phyloP scores from a whole-genome alignment of 2,888 invertebrate genomes.

The Onchidella celtica region DNA sequence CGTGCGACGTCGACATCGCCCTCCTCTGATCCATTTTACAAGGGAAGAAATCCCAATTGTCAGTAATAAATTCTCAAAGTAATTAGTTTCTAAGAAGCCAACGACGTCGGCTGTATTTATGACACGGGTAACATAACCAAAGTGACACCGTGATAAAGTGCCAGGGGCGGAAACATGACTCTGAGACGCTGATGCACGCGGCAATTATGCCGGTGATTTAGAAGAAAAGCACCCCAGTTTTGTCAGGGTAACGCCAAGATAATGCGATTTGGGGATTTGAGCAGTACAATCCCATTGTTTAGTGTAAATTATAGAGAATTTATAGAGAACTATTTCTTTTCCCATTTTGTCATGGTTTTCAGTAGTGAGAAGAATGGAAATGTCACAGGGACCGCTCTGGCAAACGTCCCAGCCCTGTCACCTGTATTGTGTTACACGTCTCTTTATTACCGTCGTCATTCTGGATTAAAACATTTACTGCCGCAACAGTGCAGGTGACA shows the following conservation, averaged over 20 bases:
- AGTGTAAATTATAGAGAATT: background rate
- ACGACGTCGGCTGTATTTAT: slow-evolving; percentile 6
- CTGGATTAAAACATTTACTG: too few relatives aligned
- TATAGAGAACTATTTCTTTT: too few relatives aligned
- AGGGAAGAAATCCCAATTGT: background rate
- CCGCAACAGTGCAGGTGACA: too few relatives aligned
- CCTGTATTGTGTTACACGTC: too few relatives aligned
- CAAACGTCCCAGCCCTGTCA: too few relatives aligned
- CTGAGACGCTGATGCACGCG: background rate
- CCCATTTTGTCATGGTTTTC: too few relatives aligned
- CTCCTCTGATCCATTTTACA: too few relatives aligned
- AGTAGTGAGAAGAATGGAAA: too few relatives aligned
- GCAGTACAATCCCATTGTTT: background rate
- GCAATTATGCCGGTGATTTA: background rate
- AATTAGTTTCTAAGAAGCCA: background rate
- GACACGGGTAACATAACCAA: slow-evolving; percentile 16
- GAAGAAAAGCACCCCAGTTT: background rate
- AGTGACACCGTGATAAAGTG: background rate
- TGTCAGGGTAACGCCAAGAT: background rate
- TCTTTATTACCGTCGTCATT: too few relatives aligned
- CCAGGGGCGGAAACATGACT: slow-evolving; percentile 9
- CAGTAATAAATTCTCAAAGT: background rate
- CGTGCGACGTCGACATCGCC: too few relatives aligned
- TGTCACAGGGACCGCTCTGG: too few relatives aligned
- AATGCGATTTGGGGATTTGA: background rate